phyloP scores from a whole-genome alignment of 2,113 vertebrate genomes.

The Oceanites oceanicus region DNA sequence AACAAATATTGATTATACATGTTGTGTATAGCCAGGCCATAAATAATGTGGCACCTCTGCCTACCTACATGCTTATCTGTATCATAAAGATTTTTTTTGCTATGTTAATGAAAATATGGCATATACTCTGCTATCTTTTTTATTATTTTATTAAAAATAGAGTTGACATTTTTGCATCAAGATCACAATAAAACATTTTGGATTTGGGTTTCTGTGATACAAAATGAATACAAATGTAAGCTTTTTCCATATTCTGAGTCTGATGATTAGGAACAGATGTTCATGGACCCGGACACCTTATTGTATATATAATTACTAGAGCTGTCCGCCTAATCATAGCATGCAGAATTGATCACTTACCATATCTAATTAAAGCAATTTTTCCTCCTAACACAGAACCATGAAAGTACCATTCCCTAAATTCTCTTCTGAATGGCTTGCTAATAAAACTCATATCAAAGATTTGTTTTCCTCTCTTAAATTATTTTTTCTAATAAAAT shows the following conservation, averaged over 20 bases:
- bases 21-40: not conserved
- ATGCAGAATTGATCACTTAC: conserved; percentile 32
- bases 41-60: not conserved
- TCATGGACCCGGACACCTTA: not conserved
- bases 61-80: not conserved
- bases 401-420: not conserved
- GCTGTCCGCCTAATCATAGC: not conserved
- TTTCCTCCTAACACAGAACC: not conserved
- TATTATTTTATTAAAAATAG: not conserved
- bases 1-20: not conserved
- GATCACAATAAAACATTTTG: not conserved
- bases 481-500: conserved; percentile 7
- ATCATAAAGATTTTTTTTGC: not conserved
- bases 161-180: not conserved
- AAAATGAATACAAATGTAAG: not conserved
- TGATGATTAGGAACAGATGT: conserved; percentile 3
- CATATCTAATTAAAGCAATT: conserved; percentile 35
- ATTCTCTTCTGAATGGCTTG: not conserved
- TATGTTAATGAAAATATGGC: not conserved
- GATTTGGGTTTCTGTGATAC: not conserved
- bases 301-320: not conserved
- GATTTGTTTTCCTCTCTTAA: conserved; percentile 1
- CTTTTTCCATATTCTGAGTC: not conserved
- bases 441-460: not conserved
- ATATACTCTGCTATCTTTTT: not conserved